Base-by-base conservation (phyloP, 2,113 vertebrate species). In the Symphodus melops region DNA sequence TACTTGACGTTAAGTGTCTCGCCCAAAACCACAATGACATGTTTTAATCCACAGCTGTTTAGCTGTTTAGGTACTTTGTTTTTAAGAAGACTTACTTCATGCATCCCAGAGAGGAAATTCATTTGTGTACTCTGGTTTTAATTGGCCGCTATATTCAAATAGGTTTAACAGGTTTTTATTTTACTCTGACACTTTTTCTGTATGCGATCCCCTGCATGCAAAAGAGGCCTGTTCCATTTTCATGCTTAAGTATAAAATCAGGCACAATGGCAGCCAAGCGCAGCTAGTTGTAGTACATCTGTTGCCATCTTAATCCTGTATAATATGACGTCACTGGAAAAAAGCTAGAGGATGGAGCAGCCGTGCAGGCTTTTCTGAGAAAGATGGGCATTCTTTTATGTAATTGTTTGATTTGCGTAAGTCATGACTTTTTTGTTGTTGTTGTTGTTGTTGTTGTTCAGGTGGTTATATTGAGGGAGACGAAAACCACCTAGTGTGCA, bases 231-330 rank as follows among this genome's bases (percentile, higher is more conserved):
- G 5, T 74, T 75, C 73, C 9, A 78, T 83, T 84, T 68, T 54
- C 54, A 73, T 76, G 68, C 61, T 48, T 51, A 57, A 75, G 78
- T 71, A 76, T 78, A 73, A 79, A 89, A 84, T 56, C 60, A 37
- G 63, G 67, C 76, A 66, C 82, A 81, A 79, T 78, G 88, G 86
- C 88, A 88, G 88, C 77, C 81, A 91, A 90, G 84, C 77, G 85
- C 85, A 79, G 80, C 82, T 85, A 79, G 83, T 91, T 77, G 90
- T 84, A 46, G 78, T 86, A 69, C 87, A 90, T 92, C 88, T 90
- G 91, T 88, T 89, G 86, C 85, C 74, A n/a, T 89, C 85, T 81
- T 92, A 93, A 92, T 91, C 91, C 88, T 73, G 79, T 69, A 12
- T 48, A 33, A 63, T 14, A 23, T 88, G 83, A 90, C 83, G 73